Conservation (phyloP, 2,113 vertebrate genomes). For the Tragelaphus imberbis region DNA sequence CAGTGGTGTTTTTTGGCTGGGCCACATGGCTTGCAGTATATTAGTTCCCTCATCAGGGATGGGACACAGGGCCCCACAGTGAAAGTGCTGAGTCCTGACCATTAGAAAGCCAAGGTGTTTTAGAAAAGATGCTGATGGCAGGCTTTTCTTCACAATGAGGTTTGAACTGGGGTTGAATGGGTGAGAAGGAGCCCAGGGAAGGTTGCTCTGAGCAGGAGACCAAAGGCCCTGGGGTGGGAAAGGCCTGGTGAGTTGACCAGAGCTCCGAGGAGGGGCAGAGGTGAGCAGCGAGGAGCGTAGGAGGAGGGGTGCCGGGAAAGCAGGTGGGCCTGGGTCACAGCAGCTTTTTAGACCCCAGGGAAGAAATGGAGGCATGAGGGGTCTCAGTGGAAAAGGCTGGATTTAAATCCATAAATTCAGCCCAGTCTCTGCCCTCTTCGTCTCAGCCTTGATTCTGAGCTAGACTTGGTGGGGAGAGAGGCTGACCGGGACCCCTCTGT, state of each 20-base stretch:
- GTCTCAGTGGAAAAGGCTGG: not conserved
- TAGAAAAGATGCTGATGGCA: not conserved
- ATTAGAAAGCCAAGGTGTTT: not conserved
- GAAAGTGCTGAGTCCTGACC: not conserved
- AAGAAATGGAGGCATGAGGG: not conserved
- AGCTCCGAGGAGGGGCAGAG: not conserved
- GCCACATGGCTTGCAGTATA: not conserved
- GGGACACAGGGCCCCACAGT: not conserved
- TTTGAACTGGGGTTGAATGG: not conserved
- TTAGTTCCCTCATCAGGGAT: not conserved
- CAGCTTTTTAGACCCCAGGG: rapidly evolving
- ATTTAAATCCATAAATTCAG: not conserved
- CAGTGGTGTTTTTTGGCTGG: not conserved
- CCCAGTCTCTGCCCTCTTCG: not conserved
- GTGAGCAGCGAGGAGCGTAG: rapidly evolving
- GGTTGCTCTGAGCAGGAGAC: not conserved
- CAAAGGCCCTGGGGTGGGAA: not conserved
- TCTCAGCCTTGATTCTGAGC: not conserved
- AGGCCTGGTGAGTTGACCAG: not conserved
- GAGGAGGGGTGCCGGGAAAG: not conserved
- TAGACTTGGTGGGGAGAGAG: not conserved
- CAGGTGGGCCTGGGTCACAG: not conserved
- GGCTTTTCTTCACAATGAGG: not conserved
- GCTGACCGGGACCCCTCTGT: not conserved
- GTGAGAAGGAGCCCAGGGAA: not conserved